A percentile compares a stretch with the other conserved stretches of the same genome.
Evolutionary conservation across 2,113 vertebrate species (phyloP).

Genomic region (Pangasianodon hypophthalmus): DNA sequence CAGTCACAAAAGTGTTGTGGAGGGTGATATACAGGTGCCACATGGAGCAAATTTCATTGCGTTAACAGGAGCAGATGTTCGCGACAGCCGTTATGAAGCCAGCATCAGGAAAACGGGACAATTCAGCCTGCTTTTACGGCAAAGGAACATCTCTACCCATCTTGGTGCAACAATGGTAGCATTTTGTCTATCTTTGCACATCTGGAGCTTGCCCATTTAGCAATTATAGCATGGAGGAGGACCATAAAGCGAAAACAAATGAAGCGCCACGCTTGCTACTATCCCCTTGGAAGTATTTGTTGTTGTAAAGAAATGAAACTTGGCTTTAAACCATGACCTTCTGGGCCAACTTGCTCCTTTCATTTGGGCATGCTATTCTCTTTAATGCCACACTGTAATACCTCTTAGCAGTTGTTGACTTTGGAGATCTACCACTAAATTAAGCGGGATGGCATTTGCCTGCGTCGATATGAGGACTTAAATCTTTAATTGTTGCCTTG

Average conservation of each 20-base stretch:
- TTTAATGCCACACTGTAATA: not conserved
- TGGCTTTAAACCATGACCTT: constrained; percentile 14
- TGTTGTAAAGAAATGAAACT: not conserved
- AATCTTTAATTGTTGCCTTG: constrained; percentile 6
- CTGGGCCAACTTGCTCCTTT: not conserved
- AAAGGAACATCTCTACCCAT: not conserved
- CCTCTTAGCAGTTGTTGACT: constrained; percentile 4
- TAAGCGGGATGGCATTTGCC: not conserved
- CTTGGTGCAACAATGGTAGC: not conserved
- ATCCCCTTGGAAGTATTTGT: not conserved
- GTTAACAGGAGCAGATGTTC: constrained; percentile 52
- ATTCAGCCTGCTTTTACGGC: constrained; percentile 17
- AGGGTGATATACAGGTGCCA: constrained; percentile 24
- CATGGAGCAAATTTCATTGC: constrained; percentile 28
- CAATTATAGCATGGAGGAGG: not conserved
- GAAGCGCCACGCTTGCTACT: not conserved
- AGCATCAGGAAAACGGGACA: constrained; percentile 17
- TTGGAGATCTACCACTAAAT: not conserved
- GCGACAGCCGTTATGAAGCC: constrained; percentile 21
- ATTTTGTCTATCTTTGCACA: constrained; percentile 2
- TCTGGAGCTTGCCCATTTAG: constrained; percentile 29
- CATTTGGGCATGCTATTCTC: not conserved
- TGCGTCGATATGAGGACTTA: not conserved
- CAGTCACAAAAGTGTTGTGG: not conserved
- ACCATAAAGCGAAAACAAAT: constrained; percentile 8